Evolutionary conservation across 2,888 invertebrate species (phyloP).

Genomic region (Choristoneura rosaceana): DNA sequence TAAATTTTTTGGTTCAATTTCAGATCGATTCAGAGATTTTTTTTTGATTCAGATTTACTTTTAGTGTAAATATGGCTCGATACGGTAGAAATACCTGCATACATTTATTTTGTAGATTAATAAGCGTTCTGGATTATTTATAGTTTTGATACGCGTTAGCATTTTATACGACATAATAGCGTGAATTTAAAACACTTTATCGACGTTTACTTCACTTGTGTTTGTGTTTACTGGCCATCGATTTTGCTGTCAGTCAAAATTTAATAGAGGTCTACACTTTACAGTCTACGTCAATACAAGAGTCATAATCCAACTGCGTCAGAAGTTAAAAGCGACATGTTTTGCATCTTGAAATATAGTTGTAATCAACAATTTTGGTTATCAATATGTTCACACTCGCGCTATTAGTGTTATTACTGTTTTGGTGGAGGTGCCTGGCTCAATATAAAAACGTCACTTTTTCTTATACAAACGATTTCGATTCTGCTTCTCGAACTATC

Average conservation of each 20-base stretch:
- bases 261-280: no score
- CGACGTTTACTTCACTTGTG: background rate
- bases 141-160: no score
- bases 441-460: background rate
- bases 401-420: background rate
- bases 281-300: background rate
- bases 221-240: background rate
- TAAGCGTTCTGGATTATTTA: no score
- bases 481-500: background rate
- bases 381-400: background rate
- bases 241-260: constrained; percentile 2
- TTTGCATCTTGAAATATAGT: background rate
- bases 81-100: no score
- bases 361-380: background rate
- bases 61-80: no score
- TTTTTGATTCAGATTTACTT: no score
- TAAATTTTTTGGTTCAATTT: no score
- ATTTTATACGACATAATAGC: no score
- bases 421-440: background rate
- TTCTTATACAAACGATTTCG: background rate
- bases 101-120: no score
- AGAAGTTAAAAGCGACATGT: background rate
- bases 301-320: background rate
- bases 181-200: constrained; percentile 5
- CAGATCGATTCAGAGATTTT: no score